Evolutionary conservation across 2,888 invertebrate genomes (phyloP).

Genomic region (Zele albiditarsus): DNA sequence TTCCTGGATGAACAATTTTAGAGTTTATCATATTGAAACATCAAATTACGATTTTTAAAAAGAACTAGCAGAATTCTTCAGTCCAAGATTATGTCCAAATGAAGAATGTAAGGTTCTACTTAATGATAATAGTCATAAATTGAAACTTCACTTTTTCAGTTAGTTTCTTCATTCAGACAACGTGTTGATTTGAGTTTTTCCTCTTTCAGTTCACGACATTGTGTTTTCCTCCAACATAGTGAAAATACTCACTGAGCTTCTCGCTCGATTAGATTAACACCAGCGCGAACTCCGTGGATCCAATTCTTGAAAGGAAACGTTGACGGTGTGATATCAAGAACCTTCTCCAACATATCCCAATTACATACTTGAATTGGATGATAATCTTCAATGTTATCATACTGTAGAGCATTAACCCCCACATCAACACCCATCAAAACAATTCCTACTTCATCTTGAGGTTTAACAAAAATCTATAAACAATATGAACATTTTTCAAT

Average conservation of each 20-base stretch:
- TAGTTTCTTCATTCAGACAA: no score
- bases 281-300: slow-evolving; percentile 19
- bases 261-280: slow-evolving; percentile 3
- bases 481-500: background rate
- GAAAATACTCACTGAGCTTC: slow-evolving; percentile 19
- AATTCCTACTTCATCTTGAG: slow-evolving; percentile 26
- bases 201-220: no score
- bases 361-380: slow-evolving; percentile 1
- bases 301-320: background rate
- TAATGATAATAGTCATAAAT: no score
- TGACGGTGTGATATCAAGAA: slow-evolving; percentile 1
- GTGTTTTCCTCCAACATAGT: no score
- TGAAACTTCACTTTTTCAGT: no score
- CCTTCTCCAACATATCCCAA: slow-evolving; percentile 24
- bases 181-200: no score
- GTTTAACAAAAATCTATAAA: slow-evolving; percentile 19
- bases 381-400: slow-evolving; percentile 16
- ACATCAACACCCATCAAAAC: slow-evolving; percentile 19
- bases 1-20: background rate
- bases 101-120: no score
- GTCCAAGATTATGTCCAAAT: no score
- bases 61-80: no score
- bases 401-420: slow-evolving; percentile 8
- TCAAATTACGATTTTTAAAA: background rate
- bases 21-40: background rate